Conservation (phyloP, 2,888 invertebrate species). For the Gryllus longicercus region DNA sequence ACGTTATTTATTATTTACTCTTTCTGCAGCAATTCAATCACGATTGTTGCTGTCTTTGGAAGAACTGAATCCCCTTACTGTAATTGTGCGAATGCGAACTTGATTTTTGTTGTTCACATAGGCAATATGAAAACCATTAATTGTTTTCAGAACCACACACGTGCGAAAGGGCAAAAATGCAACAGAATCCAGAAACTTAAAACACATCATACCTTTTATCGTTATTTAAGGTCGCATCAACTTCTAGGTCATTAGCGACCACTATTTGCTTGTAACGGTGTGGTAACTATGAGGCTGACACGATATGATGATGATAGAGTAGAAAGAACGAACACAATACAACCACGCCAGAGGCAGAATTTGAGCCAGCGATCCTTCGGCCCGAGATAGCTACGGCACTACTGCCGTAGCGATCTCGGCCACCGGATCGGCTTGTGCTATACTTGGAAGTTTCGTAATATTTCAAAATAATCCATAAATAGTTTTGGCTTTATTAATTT, state of each 20-base stretch:
- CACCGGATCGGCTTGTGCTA: constrained; percentile 39
- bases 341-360: no score
- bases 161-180: constrained; percentile 63
- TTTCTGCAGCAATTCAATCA: constrained; percentile 62
- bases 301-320: no score
- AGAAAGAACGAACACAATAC: no score
- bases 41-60: constrained; percentile 61
- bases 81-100: constrained; percentile 50
- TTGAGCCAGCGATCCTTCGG: no score
- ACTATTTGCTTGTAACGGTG: no score
- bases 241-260: no score
- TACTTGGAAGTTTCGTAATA: constrained; percentile 62
- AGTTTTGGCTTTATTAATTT: constrained; percentile 18
- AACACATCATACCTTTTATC: constrained; percentile 43
- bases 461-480: constrained; percentile 53
- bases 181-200: constrained; percentile 59
- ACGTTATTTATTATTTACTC: constrained; percentile 58
- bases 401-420: no score
- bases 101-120: constrained; percentile 64
- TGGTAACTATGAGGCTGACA: no score
- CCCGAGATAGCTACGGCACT: no score
- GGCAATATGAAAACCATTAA: constrained; percentile 65
- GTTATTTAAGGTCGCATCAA: no score
- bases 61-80: constrained; percentile 55
- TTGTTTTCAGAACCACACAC: constrained; percentile 65